phyloP scores from a whole-genome alignment of 2,888 invertebrate genomes.

The Ethmia dodecea region DNA sequence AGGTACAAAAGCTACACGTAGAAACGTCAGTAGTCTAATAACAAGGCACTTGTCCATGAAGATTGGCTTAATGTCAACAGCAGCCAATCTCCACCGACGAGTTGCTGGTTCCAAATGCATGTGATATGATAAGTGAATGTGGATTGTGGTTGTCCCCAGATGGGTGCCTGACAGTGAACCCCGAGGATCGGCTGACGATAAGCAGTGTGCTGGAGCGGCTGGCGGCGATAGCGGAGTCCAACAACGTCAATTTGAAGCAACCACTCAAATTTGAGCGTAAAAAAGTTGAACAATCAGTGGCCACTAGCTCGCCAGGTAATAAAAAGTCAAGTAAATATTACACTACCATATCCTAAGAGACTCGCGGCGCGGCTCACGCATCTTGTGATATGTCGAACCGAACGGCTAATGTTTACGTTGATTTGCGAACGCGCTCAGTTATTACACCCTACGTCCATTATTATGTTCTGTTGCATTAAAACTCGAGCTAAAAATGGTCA shows the following conservation, averaged over 20 bases:
- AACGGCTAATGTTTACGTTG: constrained; percentile 26
- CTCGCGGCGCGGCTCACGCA: constrained; percentile 35
- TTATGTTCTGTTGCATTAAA: constrained; percentile 67
- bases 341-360: constrained; percentile 76
- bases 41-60: no score
- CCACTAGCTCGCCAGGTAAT: constrained; percentile 80
- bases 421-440: constrained; percentile 37
- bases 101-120: no score
- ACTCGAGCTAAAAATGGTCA: constrained; percentile 77
- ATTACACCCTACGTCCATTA: constrained; percentile 41
- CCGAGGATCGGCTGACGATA: constrained; percentile 87
- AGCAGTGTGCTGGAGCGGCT: constrained; percentile 89
- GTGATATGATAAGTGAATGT: no score
- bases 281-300: constrained; percentile 80
- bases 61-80: no score
- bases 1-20: no score
- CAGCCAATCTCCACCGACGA: no score
- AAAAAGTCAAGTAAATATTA: constrained; percentile 79
- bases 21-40: no score
- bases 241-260: constrained; percentile 88
- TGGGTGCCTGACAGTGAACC: constrained; percentile 90
- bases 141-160: constrained; percentile 62
- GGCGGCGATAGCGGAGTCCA: constrained; percentile 92
- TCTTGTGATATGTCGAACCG: constrained; percentile 34
- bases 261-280: constrained; percentile 83